Evolutionary conservation across 1,140 invertebrate species (phyloP), one percentile per base, ranked within the genome.

Genomic region (Psilanteris sp.): DNA sequence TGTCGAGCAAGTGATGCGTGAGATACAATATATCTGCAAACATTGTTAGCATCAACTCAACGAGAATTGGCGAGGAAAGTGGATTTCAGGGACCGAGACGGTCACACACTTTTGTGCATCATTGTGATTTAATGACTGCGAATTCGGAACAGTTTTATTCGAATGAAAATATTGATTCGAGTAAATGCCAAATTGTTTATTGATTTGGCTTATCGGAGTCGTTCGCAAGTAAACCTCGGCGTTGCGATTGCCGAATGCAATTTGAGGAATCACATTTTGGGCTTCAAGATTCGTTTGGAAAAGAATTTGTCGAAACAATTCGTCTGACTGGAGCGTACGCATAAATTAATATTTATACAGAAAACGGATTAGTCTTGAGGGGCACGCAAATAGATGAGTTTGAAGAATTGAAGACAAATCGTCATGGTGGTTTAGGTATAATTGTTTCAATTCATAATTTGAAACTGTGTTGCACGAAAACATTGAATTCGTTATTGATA

Each of bases 31-130:
- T n/a, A n/a, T n/a, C n/a, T n/a, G n/a, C n/a, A n/a, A n/a, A n/a
- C 86, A 88, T 89, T 89, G 87, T 88, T 89, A 89, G 83, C 87
- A 88, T 89, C 86, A 85, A 84, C 85, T 86, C 86, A 79, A 87
- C 85, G 85, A 86, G 86, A 81, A 87, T 87, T 86, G 85, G 75
- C 80, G 78, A 79, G 79, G 81, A 78, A 81, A 79, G 77, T 80
- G 68, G 72, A 77, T 57, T 66, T 66, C 57, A 70, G 61, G 59
- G 44, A 50, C 29, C 66, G 64, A 78, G 57, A 70, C 48, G 62
- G 61, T 59, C 77, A 22, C 54, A 15, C 41, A 67, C 77, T 75
- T 46, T 78, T 66, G 55, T 64, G 29, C 55, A 57, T 78, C 77
- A 77, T 77, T 37, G 54, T 71, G 52, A 77, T 67, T 77, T 66